Base-by-base conservation (phyloP, 2,888 invertebrate genomes). In the Pogonocherus hispidulus region DNA sequence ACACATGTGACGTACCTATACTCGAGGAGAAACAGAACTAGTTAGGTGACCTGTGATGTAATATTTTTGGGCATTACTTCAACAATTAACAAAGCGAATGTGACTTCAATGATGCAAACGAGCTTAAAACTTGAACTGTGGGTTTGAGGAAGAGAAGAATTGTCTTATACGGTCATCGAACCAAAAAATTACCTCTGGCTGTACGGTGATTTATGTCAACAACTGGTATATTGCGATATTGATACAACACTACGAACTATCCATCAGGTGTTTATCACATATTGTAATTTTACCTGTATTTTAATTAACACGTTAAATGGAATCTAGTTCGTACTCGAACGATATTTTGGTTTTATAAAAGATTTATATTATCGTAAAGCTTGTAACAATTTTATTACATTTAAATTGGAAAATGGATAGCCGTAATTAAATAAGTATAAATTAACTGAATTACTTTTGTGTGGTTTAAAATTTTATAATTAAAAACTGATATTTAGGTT, bases 121-220 rank as follows among this genome's bases (percentile, higher is more conserved):
- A 6, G 6, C 20, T 22, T 37, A 16, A 51, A 62, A 62, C 62
- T 22, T 51, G 62, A 59, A 59, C 44, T 44, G 57, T 59, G 47
- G 27, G 59, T 60, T 49, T 49, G 41, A 23, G 1, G n/a, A 27
- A 6, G 49, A 32, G 27, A 18, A 19, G n/a, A 3, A 37, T 37
- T 59, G 22, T 18, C 32, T 46, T 62, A 16, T 23, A 22, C 37
- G 67, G 70, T 67, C 67, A 62, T 65, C 68, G 67, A 63, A 71
- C 67, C 66, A 68, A 67, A 65, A 65, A 63, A 55, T 56, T 47
- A 56, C 67, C 37, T 65, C 60, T 19, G 51, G 63, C 2, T 35
- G 18, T 66, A 16, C 23, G 56, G 64, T 70, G 55, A 57, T 62
- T 70, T 52, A 67, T 64, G 62, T 66, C 64, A 56, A 70, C 63